These are phyloP conservation scores for Drosophila elegans DNA, from an alignment of 1,140 invertebrate species.

Conservation along the genomic window DNA sequence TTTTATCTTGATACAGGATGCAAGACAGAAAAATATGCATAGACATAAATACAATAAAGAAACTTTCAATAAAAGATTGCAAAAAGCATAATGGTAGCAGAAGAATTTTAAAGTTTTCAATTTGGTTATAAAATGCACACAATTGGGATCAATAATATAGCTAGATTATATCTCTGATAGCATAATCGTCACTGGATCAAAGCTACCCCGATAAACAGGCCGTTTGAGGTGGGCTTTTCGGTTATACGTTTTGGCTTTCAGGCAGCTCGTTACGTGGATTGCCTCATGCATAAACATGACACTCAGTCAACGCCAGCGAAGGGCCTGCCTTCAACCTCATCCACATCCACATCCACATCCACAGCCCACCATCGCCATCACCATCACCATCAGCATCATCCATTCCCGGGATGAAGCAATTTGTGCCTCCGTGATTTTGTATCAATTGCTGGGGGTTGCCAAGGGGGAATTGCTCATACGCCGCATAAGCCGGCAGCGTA, in stretches of 20 bases:
- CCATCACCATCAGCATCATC: not conserved
- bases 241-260: conserved; percentile 42
- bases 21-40: no score
- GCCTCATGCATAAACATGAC: conserved; percentile 76
- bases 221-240: not conserved
- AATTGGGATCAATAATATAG: no score
- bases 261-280: conserved; percentile 52
- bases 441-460: conserved; percentile 57
- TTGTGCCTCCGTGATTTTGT: conserved; percentile 76
- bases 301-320: conserved; percentile 58
- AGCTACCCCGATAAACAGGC: conserved; percentile 20
- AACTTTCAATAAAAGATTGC: no score
- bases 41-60: no score
- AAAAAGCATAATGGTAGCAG: no score
- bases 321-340: not conserved
- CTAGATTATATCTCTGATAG: not conserved
- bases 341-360: not conserved
- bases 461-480: conserved; percentile 40
- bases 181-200: not conserved
- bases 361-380: not conserved
- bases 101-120: no score
- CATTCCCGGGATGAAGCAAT: conserved; percentile 56
- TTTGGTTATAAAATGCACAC: no score
- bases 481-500: conserved; percentile 34
- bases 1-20: no score